Evolutionary conservation across 2,888 invertebrate genomes (phyloP).

Genomic region (Melipona bicolor): DNA sequence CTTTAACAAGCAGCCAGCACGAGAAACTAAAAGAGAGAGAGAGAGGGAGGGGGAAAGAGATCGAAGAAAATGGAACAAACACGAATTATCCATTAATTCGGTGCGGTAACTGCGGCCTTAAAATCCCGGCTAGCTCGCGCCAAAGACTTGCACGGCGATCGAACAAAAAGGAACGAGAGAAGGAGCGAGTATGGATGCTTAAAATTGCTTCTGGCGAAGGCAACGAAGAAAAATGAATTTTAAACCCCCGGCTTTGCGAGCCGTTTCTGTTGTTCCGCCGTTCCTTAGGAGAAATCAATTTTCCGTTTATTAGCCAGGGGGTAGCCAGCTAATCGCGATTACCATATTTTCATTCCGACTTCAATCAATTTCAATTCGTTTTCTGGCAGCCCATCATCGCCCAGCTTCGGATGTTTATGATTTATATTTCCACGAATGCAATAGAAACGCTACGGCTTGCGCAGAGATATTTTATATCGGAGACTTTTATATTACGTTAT

Average conservation of each 20-base stretch:
- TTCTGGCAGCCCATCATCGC: not conserved
- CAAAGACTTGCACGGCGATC: constrained; percentile 12
- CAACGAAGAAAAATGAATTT: constrained; percentile 17
- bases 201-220: constrained; percentile 22
- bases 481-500: too few relatives aligned
- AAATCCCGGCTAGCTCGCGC: not conserved
- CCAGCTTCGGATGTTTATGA: not conserved
- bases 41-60: too few relatives aligned
- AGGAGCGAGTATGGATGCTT: not conserved
- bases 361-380: not conserved
- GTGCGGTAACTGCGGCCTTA: constrained; percentile 2
- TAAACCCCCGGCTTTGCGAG: not conserved
- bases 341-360: not conserved
- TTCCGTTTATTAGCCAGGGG: not conserved
- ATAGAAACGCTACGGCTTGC: not conserved
- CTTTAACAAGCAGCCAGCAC: constrained; percentile 19
- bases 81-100: constrained; percentile 48
- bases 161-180: not conserved
- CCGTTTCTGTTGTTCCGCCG: not conserved
- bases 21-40: not conserved
- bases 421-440: not conserved
- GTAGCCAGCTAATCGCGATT: not conserved
- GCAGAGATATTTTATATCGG: too few relatives aligned
- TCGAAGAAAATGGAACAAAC: constrained; percentile 15
- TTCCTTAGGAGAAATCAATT: constrained; percentile 4